Evolutionary conservation across 2,113 vertebrate species (phyloP), one percentile per base, ranked within the genome.

Genomic region (Carassius gibelio): DNA sequence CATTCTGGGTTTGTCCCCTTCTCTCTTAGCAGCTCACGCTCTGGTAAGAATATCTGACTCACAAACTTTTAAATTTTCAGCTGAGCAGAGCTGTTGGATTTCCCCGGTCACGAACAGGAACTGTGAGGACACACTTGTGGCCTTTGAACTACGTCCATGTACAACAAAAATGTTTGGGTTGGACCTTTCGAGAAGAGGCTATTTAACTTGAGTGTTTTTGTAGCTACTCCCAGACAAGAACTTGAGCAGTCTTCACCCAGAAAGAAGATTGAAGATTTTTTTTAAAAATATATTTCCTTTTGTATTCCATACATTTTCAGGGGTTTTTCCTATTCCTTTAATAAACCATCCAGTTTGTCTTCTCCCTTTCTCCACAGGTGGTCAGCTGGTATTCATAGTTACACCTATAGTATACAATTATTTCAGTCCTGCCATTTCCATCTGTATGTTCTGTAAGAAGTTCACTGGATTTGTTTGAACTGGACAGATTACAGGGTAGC

Each of bases 401-500:
- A 62, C 14, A 74, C 23, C 38, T 74, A 14, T 3, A 13, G 38
- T 52, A 30, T 64, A n/a, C 36, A 48, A 42, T 84, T 79, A 79
- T 85, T 87, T 89, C 81, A 78, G 4, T 82, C 71, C 30, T 62
- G 61, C 75, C 14, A 19, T 52, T 78, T 57, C 68, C 78, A 72
- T 82, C 9, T 69, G 36, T 36, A 26, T 42, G 66, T 42, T 72
- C 59, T 84, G 15, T 52, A 42, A 50, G 23, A 30, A 48, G 48
- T 84, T 79, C 14, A 61, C 23, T 66, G 42, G 17, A 72, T 84
- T 74, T 78, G 87, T 89, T 89, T 89, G 87, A 88, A 84, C 87
- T 82, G 82, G 85, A 88, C 88, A 84, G 87, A 89, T 89, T 88
- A 89, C 83, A 89, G 82, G 84, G 85, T 45, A 72, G 74, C 76